phyloP scores from a whole-genome alignment of 2,888 invertebrate species.

The Acleris sparsana region DNA sequence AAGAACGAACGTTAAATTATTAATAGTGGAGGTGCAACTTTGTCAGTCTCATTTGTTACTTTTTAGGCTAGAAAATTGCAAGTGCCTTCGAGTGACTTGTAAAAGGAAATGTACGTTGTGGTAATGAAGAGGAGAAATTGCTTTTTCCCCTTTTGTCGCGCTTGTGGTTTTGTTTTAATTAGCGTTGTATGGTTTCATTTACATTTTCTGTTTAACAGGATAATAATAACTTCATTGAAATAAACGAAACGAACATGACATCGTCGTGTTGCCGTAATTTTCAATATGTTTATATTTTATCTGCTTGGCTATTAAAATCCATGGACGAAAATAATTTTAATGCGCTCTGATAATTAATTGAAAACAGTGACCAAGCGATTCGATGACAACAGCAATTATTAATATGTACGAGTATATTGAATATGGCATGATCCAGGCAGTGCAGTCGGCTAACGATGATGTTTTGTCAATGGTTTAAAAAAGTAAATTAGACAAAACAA shows the following conservation, averaged over 20 bases:
- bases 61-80: slow-evolving; percentile 57
- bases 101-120: slow-evolving; percentile 49
- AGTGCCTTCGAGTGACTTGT: slow-evolving; percentile 54
- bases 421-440: no score
- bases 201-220: background rate
- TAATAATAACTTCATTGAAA: background rate
- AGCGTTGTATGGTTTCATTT: slow-evolving; percentile 1
- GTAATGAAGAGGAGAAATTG: slow-evolving; percentile 49
- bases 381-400: no score
- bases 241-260: background rate
- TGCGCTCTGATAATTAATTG: no score
- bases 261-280: no score
- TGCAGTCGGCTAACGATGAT: no score
- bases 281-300: no score
- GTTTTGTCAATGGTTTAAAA: no score
- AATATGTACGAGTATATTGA: no score
- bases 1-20: slow-evolving; percentile 10
- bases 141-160: slow-evolving; percentile 31
- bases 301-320: no score
- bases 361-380: no score
- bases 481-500: no score
- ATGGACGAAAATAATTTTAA: no score
- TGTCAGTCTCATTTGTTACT: slow-evolving; percentile 53
- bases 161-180: slow-evolving; percentile 27
- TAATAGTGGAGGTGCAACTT: slow-evolving; percentile 44